A percentile compares a stretch with the other conserved stretches of the same genome.
phyloP scores from a whole-genome alignment of 2,113 vertebrate genomes.

The Reinhardtius hippoglossoides region DNA sequence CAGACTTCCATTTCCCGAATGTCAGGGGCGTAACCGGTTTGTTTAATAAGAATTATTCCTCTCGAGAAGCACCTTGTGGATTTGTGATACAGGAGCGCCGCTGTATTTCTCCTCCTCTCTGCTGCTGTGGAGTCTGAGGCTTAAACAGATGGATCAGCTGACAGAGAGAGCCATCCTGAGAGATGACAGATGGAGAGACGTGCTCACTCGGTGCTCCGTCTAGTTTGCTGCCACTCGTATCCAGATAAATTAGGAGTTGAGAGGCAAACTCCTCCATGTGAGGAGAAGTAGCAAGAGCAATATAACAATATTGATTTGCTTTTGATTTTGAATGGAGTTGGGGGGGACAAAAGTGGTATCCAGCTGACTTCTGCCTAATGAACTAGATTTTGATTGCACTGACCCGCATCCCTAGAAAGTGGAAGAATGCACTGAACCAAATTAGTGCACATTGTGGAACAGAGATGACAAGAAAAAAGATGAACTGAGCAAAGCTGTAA shows the following conservation, averaged over 20 bases:
- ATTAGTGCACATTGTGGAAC: conserved; percentile 30
- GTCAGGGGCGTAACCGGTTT: conserved; percentile 43
- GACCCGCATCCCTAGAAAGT: conserved; percentile 54
- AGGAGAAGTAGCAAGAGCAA: conserved; percentile 16
- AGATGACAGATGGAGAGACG: conserved; percentile 69
- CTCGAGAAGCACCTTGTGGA: conserved; percentile 32
- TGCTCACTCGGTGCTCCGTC: conserved; percentile 63
- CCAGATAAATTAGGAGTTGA: conserved; percentile 62
- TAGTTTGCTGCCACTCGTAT: conserved; percentile 58
- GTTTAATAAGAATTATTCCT: conserved; percentile 56
- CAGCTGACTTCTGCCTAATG: conserved; percentile 22
- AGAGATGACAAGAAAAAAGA: conserved; percentile 28
- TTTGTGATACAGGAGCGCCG: conserved; percentile 26
- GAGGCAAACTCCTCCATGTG: conserved; percentile 42
- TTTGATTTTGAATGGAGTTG: conserved; percentile 70
- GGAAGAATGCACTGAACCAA: conserved; percentile 29
- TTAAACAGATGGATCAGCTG: conserved; percentile 70
- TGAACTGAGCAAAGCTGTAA: neutral
- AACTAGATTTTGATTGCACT: conserved; percentile 45
- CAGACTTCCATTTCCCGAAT: conserved; percentile 6
- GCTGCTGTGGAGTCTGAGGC: conserved; percentile 36
- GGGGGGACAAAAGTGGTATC: conserved; percentile 32
- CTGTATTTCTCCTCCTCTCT: conserved; percentile 37
- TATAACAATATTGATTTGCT: conserved; percentile 65
- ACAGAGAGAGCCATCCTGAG: conserved; percentile 53